Base-by-base conservation (phyloP, 2,113 vertebrate species). In the Erythrocercus mccallii region DNA sequence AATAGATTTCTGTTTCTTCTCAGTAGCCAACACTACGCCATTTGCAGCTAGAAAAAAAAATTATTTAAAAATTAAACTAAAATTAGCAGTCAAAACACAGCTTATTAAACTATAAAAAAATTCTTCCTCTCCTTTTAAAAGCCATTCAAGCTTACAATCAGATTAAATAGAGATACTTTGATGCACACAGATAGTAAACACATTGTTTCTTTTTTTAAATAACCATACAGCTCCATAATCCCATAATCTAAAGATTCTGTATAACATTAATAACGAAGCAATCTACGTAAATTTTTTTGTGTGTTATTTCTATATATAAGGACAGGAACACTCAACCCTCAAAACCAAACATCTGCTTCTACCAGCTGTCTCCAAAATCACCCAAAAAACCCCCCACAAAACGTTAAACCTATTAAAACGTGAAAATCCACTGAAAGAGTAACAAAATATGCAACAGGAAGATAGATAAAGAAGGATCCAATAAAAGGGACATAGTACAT, bases 1-100 rank as follows among this genome's bases (percentile, higher is more conserved):
- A 76, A 99, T 99, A 28, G 99, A 99, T 94, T 99, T 99, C 95
- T 99, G 99, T 96, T 99, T 99, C 97, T 99, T 99, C 96, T 99
- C 99, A 56, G 99, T 99, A 82, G 99, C 99, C 96, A 99, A 91
- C 33, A 99, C 99, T 45, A 99, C 99, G 54, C 99, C 99, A 97
- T 99, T 99, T 92, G 99, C 98, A 97, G 99, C 99, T 99, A 78
- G 37, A 98, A 96, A 86, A 62, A 38, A 81, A n/a, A 30, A 18
- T 48, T 57, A 33, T 56, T 83, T 42, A 51, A 53, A 66, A 30
- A 82, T 57, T 51, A 44, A 79, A 88, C 3, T 62, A 42, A 47
- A 82, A 54, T 80, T 51, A 66, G 33, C 40, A 71, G 53, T 24
- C 23, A 62, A 94, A 92, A 62, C 14, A 90, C 6, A 87, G 12